phyloP scores from a whole-genome alignment of 2,797 vertebrate species.

The Moxostoma hubbsi region DNA sequence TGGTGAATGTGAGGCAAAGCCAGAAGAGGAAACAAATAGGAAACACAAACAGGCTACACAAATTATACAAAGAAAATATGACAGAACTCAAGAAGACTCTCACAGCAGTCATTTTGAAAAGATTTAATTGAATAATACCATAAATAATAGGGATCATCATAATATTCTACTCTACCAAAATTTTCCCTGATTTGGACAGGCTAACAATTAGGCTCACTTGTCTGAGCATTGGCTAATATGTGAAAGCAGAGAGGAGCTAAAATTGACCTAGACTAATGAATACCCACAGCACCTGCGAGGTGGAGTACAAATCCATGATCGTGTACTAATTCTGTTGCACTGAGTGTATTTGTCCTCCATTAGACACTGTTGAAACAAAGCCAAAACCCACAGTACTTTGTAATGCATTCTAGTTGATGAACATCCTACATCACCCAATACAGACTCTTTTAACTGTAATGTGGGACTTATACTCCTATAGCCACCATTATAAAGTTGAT shows the following conservation, averaged over 20 bases:
- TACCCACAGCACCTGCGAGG: constrained; percentile 14
- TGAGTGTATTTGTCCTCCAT: constrained; percentile 47
- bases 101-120: neutral
- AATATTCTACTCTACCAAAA: constrained; percentile 13
- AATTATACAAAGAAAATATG: constrained; percentile 12
- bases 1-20: constrained; percentile 63
- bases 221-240: constrained; percentile 18
- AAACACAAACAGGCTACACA: constrained; percentile 12
- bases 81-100: neutral
- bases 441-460: too few relatives aligned
- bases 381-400: constrained; percentile 53
- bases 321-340: constrained; percentile 11
- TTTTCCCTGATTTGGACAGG: neutral
- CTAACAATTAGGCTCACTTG: constrained; percentile 17
- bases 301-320: constrained; percentile 5
- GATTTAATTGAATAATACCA: constrained; percentile 10
- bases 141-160: constrained; percentile 27
- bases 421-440: constrained; percentile 2
- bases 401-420: constrained; percentile 42
- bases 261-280: constrained; percentile 45
- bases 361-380: constrained; percentile 42
- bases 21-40: neutral
- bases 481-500: too few relatives aligned
- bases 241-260: constrained; percentile 24
- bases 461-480: too few relatives aligned